Evolutionary conservation across 2,888 invertebrate genomes (phyloP), one percentile per base, ranked within the genome.

Genomic region (Calliphora vomitoria): DNA sequence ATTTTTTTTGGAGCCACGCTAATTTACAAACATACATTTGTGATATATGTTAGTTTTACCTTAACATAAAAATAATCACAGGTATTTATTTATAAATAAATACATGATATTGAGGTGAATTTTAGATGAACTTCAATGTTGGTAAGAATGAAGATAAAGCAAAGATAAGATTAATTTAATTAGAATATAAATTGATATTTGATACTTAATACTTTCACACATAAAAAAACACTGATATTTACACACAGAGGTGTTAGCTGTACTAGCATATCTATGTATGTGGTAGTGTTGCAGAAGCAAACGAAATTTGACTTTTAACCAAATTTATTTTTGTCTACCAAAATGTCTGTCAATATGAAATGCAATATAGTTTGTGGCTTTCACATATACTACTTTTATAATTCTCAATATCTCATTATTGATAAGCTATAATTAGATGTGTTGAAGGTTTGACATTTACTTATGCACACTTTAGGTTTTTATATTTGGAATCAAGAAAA

Each of bases 101-200:
- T 68, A 68, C 15, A 15, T 13, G 4, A 60, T 58, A 35, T 58
- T 11, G 15, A 69, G 44, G 62, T 62, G 18, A 60, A 76, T 50
- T 69, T n/a, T 13, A 76, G 10, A 25, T 53, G 10, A 71, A 60
- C 25, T 50, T 31, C 35, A 20, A 18, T 35, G 10, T 15, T 35
- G 11, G 2, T 25, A 8, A 0, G 8, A 18, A 71, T 20, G 4
- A 35, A 5, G 4, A 8, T 20, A 20, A 64, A 47, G 11, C 31
- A 47, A 60, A 25, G 15, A 35, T 55, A 38, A 71, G 41, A 20
- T 20, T 44, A 20, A 71, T 71, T 71, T 55, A 71, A 83, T 64
- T 62, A 20, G 6, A 53, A 62, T 71, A 25, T 58, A 72, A 83
- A 72, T 76, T 78, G 64, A 71, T 47, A 82, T 76, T 76, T 76